Evolutionary conservation across 2,888 invertebrate species (phyloP).

Genomic region (Scotopteryx bipunctaria): DNA sequence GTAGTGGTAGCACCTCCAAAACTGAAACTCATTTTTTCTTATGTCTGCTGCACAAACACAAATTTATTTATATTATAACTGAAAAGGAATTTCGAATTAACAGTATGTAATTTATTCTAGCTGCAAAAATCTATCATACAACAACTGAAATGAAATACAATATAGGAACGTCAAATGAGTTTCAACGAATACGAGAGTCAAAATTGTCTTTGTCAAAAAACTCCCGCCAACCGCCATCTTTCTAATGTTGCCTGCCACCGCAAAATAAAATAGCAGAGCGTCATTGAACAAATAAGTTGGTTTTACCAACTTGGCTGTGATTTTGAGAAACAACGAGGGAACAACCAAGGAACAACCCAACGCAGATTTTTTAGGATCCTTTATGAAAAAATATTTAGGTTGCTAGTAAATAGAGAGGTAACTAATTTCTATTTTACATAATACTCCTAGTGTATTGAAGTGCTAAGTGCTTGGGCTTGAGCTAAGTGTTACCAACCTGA

Average conservation of each 20-base stretch:
- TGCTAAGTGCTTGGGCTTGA: too few relatives aligned
- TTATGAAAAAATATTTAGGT: too few relatives aligned
- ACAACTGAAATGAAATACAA: slow-evolving; percentile 1
- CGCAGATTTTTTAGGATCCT: too few relatives aligned
- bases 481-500: too few relatives aligned
- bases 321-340: too few relatives aligned
- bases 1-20: slow-evolving; percentile 65
- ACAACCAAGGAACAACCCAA: too few relatives aligned
- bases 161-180: background rate
- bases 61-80: background rate
- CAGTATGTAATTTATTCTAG: background rate
- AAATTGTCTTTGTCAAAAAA: slow-evolving; percentile 8
- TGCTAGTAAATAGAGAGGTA: too few relatives aligned
- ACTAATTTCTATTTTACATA: too few relatives aligned
- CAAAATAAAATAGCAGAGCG: too few relatives aligned
- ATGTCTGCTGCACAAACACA: background rate
- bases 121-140: background rate
- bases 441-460: too few relatives aligned
- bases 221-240: background rate
- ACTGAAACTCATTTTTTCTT: slow-evolving; percentile 59
- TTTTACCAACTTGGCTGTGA: too few relatives aligned
- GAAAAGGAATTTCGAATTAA: background rate
- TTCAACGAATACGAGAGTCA: background rate
- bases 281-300: too few relatives aligned
- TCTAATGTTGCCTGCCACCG: slow-evolving; percentile 2